These are phyloP conservation scores for Pelochelys cantorii DNA, from an alignment of 2,797 vertebrate genomes.

Conservation along the genomic window DNA sequence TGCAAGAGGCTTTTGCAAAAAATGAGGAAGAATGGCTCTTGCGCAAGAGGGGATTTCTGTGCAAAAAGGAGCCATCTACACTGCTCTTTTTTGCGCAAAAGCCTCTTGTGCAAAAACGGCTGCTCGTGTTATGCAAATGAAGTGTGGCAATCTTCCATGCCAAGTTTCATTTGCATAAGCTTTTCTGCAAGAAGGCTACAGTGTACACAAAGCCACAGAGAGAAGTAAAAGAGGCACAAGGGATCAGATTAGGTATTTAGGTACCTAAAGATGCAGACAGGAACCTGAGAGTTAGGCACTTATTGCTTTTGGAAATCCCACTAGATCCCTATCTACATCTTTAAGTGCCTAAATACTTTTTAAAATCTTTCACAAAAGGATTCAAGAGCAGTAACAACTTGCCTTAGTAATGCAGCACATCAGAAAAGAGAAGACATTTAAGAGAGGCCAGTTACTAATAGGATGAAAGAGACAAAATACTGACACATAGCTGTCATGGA, in stretches of 20 bases:
- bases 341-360: neutral
- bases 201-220: neutral
- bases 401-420: neutral
- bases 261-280: neutral
- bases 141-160: too few relatives aligned
- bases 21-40: too few relatives aligned
- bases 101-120: too few relatives aligned
- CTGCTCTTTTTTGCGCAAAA: too few relatives aligned
- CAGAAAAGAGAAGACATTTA: conserved; percentile 34
- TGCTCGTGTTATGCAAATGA: too few relatives aligned
- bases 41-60: too few relatives aligned
- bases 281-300: accelerated
- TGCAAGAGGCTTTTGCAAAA: too few relatives aligned
- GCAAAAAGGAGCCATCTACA: too few relatives aligned
- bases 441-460: neutral
- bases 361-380: neutral
- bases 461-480: neutral
- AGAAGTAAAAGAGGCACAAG: conserved; percentile 12
- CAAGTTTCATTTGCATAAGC: too few relatives aligned
- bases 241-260: neutral
- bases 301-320: neutral
- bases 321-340: neutral
- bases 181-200: too few relatives aligned
- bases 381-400: conserved; percentile 37
- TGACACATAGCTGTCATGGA: neutral